Conservation (phyloP, 2,888 invertebrate species). For the Argyra leucocephala region DNA sequence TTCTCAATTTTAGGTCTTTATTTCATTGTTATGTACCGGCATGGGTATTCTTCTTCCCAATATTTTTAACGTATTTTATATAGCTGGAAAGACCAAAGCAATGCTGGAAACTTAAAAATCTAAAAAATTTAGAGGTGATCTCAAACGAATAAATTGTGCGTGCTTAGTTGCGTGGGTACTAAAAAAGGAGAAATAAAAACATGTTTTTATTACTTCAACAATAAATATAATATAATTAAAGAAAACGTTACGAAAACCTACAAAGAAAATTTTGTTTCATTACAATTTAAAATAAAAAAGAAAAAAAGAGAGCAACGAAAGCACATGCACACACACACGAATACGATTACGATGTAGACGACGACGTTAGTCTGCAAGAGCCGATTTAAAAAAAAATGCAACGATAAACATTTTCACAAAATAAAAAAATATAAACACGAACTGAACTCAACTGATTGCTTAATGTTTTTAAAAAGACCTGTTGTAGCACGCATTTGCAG, state of each 20-base stretch:
- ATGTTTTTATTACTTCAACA: no score
- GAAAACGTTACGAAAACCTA: neutral
- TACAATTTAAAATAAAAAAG: neutral
- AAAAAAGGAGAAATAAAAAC: neutral
- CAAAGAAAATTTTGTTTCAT: neutral
- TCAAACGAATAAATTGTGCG: neutral
- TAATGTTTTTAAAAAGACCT: neutral
- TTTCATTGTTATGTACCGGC: no score
- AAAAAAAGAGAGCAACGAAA: neutral
- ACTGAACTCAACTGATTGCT: neutral
- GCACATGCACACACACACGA: no score
- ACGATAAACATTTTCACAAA: no score
- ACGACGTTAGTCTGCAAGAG: no score
- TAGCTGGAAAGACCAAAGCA: neutral
- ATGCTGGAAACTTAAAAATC: neutral
- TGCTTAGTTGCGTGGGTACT: neutral
- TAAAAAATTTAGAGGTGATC: neutral
- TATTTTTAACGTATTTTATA: no score
- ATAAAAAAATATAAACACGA: no score
- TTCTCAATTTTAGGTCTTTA: no score
- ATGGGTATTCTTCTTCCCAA: no score
- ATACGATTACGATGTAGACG: no score
- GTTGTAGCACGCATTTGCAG: neutral
- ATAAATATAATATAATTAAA: neutral
- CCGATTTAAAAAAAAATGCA: no score